Evolutionary conservation across 2,888 invertebrate genomes (phyloP).

Genomic region (Selenia dentaria): DNA sequence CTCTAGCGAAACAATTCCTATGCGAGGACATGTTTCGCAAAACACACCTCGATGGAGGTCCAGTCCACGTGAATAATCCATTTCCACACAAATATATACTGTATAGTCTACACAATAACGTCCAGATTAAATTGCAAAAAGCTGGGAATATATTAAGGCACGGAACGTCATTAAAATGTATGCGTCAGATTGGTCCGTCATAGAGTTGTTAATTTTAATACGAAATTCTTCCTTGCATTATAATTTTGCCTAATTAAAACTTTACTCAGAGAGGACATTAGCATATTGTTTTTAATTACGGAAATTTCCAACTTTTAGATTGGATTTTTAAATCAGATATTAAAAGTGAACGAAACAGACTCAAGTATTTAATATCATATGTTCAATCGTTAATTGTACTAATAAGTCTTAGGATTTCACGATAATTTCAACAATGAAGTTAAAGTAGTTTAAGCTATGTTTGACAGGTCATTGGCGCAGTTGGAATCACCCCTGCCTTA

Average conservation of each 20-base stretch:
- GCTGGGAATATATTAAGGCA: slow-evolving; percentile 13
- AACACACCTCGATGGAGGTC: not conserved
- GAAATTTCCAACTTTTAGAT: no score
- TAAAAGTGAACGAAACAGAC: no score
- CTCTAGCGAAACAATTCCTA: slow-evolving; percentile 4
- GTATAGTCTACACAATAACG: not conserved
- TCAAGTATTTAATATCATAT: no score
- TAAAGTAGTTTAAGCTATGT: no score
- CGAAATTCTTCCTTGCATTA: not conserved
- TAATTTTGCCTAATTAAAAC: slow-evolving; percentile 5
- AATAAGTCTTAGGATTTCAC: no score
- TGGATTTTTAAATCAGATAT: no score
- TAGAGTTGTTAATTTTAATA: slow-evolving; percentile 11
- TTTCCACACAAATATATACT: slow-evolving; percentile 4
- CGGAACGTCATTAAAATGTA: slow-evolving; percentile 18
- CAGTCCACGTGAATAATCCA: slow-evolving; percentile 1
- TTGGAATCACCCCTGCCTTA: no score
- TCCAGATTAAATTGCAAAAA: slow-evolving; percentile 1
- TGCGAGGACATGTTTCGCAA: slow-evolving; percentile 8
- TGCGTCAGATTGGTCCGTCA: slow-evolving; percentile 19
- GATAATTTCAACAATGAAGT: no score
- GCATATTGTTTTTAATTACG: not conserved
- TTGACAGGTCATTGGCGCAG: no score
- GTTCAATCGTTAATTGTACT: no score
- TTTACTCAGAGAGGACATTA: slow-evolving; percentile 5